Evolutionary conservation across 2,888 invertebrate genomes (phyloP), one percentile per base, ranked within the genome.

Genomic region (Adelognathus sp.): DNA sequence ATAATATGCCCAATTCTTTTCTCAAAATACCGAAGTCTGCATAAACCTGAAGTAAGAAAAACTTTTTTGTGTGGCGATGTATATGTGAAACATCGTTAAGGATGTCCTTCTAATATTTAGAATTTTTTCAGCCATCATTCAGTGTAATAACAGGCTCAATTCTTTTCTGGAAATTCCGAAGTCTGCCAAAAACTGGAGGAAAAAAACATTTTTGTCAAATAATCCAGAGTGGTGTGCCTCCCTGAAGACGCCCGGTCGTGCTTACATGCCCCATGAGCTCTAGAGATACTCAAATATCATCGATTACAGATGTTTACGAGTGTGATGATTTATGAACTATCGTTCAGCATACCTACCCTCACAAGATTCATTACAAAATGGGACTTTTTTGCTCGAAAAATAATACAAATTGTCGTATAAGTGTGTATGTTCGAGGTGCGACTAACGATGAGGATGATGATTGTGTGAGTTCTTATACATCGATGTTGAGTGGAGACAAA

Each of bases 311-410:
- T 56, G 27, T 18, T 11, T n/a, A n/a, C n/a, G n/a, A 18, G 21
- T 56, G 7, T 9, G 27, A 18, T 27, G n/a, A n/a, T 72, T 46
- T 24, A 60, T 9, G 7, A 36, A 2, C 39, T 33, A 4, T 24
- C 39, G 29, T 27, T 56, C 50, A 33, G 14, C n/a, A 50, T 75
- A 80, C 78, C 67, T 75, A 80, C 80, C 80, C n/a, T 76, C 70
- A 44, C 24, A 56, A 56, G 16, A 56, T 74, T 39, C 33, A 50
- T 61, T 46, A n/a, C 36, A 67, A n/a, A 18, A 44, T 58, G 5
- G 24, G 29, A 18, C 63, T 46, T 54, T 1, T 21, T 71, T 14
- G 36, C 21, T 5, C 33, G 3, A 33, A 54, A 4, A 11, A 4
- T 50, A n/a, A 9, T 50, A 14, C 21, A 29, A 14, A 31, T 31